Evolutionary conservation across 1,140 invertebrate genomes (phyloP).

Genomic region (Lordiphosa collinella): DNA sequence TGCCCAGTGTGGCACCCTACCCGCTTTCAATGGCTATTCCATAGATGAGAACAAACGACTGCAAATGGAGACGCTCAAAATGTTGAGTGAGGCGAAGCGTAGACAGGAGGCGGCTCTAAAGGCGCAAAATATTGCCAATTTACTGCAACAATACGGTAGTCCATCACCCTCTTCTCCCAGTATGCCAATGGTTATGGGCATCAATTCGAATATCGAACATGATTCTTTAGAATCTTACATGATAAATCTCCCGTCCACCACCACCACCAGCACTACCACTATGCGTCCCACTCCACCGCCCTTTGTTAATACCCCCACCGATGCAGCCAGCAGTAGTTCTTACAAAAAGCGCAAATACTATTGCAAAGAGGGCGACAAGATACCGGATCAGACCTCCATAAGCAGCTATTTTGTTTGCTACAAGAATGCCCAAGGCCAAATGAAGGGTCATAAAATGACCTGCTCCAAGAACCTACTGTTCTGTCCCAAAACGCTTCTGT

Average conservation of each 20-base stretch:
- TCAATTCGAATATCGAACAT: slow-evolving; percentile 45
- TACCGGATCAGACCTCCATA: slow-evolving; percentile 73
- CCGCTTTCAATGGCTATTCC: slow-evolving; percentile 40
- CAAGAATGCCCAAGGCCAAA: slow-evolving; percentile 65
- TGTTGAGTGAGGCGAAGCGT: slow-evolving; percentile 61
- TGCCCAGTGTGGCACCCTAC: slow-evolving; percentile 62
- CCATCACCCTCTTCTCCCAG: neutral
- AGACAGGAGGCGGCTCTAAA: slow-evolving; percentile 62
- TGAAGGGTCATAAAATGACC: slow-evolving; percentile 77
- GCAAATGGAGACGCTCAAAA: slow-evolving; percentile 65
- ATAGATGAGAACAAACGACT: slow-evolving; percentile 59
- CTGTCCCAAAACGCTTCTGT: slow-evolving; percentile 63
- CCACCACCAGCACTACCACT: slow-evolving; percentile 32
- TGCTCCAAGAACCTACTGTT: slow-evolving; percentile 73
- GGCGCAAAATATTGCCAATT: slow-evolving; percentile 61
- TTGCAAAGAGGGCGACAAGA: slow-evolving; percentile 76
- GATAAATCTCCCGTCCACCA: slow-evolving; percentile 40
- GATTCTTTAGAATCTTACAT: slow-evolving; percentile 51
- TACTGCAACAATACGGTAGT: slow-evolving; percentile 60
- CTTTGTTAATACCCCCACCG: slow-evolving; percentile 2
- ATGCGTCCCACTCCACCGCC: slow-evolving; percentile 12
- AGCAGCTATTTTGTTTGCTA: slow-evolving; percentile 78
- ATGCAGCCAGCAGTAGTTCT: neutral
- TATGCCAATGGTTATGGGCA: neutral
- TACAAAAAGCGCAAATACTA: slow-evolving; percentile 71